Conservation (phyloP, 1,140 invertebrate species). For the Phocides pigmalion region DNA sequence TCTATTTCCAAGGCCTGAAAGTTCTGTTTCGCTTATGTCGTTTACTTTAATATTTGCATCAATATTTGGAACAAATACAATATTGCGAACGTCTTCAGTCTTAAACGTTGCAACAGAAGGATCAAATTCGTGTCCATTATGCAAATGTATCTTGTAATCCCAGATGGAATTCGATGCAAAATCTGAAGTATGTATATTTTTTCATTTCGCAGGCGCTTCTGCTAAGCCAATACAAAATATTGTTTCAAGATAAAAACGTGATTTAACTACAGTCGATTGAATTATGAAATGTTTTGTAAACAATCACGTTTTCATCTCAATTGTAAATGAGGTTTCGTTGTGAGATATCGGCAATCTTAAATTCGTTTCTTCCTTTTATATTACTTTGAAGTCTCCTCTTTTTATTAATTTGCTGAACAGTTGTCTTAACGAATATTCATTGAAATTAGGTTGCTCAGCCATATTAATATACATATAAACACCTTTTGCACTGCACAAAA, state of each 20-base stretch:
- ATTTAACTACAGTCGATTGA: conserved; percentile 52
- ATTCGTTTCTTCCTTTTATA: neutral
- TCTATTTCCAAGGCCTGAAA: conserved; percentile 11
- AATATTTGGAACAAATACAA: conserved; percentile 33
- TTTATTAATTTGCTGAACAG: too few species aligned
- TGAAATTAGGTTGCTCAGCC: too few species aligned
- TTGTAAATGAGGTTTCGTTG: conserved; percentile 6
- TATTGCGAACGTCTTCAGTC: conserved; percentile 19
- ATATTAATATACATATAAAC: too few species aligned
- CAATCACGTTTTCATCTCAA: conserved; percentile 32
- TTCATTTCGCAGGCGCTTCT: conserved; percentile 45
- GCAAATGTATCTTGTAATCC: conserved; percentile 29
- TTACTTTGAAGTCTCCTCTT: too few species aligned
- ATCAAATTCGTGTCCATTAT: conserved; percentile 35
- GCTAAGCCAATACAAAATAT: conserved; percentile 53
- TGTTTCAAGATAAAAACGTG: conserved; percentile 56
- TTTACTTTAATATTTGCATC: conserved; percentile 1
- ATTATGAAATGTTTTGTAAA: conserved; percentile 46
- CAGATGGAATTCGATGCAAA: conserved; percentile 39
- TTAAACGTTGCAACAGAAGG: conserved; percentile 31
- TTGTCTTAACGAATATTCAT: too few species aligned
- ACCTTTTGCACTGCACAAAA: too few species aligned
- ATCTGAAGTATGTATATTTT: conserved; percentile 45
- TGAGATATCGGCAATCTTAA: conserved; percentile 8
- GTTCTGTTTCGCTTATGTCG: conserved; percentile 6